A percentile compares a stretch with the other conserved stretches of the same genome.
Conservation (phyloP, 2,113 vertebrate genomes). For the Mastomys coucha region DNA sequence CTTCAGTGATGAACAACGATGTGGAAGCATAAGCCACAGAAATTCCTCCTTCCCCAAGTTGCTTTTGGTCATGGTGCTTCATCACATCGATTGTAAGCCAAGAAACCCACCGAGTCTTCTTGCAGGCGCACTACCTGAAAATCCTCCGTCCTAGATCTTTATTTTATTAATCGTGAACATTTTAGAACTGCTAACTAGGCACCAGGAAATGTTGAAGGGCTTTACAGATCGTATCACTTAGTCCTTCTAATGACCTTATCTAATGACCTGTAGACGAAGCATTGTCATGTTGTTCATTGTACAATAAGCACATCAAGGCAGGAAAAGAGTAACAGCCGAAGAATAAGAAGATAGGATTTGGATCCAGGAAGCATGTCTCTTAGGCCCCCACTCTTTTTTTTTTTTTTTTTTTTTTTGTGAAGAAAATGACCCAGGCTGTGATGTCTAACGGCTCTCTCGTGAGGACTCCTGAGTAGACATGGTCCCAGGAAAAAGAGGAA, state of each 20-base stretch:
- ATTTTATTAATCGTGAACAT: constrained; percentile 4
- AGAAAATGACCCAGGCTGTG: no score
- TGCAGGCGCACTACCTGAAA: not conserved
- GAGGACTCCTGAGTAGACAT: no score
- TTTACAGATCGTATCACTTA: not conserved
- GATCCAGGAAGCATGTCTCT: not conserved
- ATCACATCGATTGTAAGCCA: not conserved
- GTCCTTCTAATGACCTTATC: not conserved
- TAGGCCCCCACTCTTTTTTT: not conserved
- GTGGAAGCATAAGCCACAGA: not conserved
- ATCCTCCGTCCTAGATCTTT: not conserved
- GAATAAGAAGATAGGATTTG: not conserved
- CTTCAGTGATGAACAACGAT: not conserved
- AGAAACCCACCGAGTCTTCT: not conserved
- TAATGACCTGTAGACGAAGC: not conserved
- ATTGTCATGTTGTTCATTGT: not conserved
- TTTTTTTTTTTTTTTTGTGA: not conserved
- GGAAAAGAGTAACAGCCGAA: not conserved
- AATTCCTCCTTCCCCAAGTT: not conserved
- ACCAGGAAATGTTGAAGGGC: not conserved
- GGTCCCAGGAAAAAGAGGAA: no score
- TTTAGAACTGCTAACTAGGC: not conserved
- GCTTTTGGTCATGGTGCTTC: not conserved
- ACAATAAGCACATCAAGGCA: not conserved
- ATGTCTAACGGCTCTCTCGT: no score